These are phyloP conservation scores for Creontiades dilutus DNA, from an alignment of 2,888 invertebrate species.

Conservation along the genomic window DNA sequence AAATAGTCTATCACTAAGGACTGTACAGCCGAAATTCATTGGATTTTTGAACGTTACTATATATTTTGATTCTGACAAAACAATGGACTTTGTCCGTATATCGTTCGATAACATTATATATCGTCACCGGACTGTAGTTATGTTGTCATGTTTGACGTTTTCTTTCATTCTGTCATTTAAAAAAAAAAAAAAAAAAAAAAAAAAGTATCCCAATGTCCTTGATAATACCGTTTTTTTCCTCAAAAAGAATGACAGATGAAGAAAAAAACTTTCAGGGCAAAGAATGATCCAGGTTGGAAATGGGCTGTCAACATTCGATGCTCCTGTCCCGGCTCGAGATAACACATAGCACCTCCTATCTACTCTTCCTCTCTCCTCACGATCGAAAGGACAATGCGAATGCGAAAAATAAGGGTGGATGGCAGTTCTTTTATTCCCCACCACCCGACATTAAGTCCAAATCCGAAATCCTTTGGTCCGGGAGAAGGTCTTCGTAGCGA, in stretches of 20 bases:
- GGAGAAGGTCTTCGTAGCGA: background rate
- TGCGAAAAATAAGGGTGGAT: slow-evolving; percentile 13
- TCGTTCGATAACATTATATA: too few species aligned
- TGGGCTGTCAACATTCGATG: slow-evolving; percentile 18
- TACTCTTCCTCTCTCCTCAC: background rate
- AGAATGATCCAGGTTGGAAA: background rate
- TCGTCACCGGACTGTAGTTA: too few species aligned
- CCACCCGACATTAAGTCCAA: slow-evolving; percentile 16
- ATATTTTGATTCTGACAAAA: too few species aligned
- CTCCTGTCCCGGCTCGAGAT: slow-evolving; percentile 8
- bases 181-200: too few species aligned
- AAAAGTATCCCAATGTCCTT: too few species aligned
- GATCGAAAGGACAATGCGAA: slow-evolving; percentile 2
- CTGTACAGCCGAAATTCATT: too few species aligned
- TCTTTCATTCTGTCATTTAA: too few species aligned
- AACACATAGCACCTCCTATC: background rate
- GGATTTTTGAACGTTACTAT: too few species aligned
- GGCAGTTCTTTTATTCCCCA: background rate
- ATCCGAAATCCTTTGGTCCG: slow-evolving; percentile 21
- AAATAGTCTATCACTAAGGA: too few species aligned
- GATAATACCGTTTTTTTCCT: background rate
- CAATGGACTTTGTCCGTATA: too few species aligned
- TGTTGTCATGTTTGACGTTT: too few species aligned
- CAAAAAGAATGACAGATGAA: background rate
- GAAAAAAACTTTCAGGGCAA: background rate